Conservation (phyloP, 2,113 vertebrate genomes). For the Loxodonta africana region DNA sequence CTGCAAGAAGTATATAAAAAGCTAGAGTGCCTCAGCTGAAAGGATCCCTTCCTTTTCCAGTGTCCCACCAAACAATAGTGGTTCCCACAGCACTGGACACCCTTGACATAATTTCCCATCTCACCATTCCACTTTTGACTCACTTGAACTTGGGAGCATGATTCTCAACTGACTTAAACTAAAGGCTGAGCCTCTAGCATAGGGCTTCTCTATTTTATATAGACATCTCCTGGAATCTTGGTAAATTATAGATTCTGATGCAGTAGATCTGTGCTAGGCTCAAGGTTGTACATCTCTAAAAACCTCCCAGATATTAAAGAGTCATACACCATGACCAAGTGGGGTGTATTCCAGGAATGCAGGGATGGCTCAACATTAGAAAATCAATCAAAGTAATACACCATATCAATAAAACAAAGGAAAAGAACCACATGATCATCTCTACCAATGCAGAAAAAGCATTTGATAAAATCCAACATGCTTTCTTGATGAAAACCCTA, state of each 20-base stretch:
- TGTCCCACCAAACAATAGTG: neutral
- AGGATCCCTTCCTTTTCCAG: neutral
- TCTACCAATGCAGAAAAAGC: too few relatives aligned
- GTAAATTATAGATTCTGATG: neutral
- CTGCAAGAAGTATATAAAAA: neutral
- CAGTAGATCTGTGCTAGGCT: neutral
- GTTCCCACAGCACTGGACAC: neutral
- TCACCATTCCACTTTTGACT: neutral
- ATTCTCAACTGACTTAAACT: neutral
- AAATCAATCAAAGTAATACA: too few relatives aligned
- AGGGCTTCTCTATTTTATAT: neutral
- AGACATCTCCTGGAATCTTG: neutral
- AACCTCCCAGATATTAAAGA: neutral
- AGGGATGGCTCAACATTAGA: too few relatives aligned
- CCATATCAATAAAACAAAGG: too few relatives aligned
- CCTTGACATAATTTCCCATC: neutral
- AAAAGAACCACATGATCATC: too few relatives aligned
- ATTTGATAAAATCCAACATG: too few relatives aligned
- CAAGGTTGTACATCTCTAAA: neutral
- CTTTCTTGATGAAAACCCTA: too few relatives aligned
- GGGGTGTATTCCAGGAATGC: too few relatives aligned
- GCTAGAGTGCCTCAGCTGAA: neutral
- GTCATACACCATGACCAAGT: too few relatives aligned
- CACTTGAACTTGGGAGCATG: neutral
- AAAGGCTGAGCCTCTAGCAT: neutral